Base-by-base conservation (phyloP, 2,113 vertebrate genomes). In the Alouatta palliata region DNA sequence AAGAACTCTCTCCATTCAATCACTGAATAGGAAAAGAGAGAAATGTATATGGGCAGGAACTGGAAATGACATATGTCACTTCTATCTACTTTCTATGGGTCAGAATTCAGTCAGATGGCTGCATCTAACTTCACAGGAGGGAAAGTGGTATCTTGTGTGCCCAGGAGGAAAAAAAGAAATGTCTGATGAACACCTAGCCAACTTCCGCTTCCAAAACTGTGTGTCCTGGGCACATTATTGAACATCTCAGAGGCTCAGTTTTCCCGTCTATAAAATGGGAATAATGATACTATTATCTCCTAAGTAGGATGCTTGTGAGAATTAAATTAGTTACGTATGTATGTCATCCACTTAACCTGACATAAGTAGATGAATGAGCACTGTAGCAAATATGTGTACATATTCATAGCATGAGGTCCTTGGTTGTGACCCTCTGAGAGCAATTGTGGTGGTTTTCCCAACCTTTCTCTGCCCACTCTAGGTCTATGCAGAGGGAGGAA, bases 401-500 rank as follows among this genome's bases (percentile, higher is more conserved):
- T 20, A 52, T 47, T 61, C 61, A n/a, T 8, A 61, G 68, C 1
- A 0, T 43, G 47, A 52, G 21, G 30, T 95, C 17, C 85, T 47
- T 61, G 20, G 56, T 52, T 54, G 35, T 23, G 52, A 81, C 13
- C 79, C 43, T 47, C 0, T 25, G 43, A 82, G 30, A 32, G 17
- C 71, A 35, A 1, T 61, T 0, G 2, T 8, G 54, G 54, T 21
- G 3, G 37, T 77, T 89, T 97, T 73, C 40, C 16, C 9, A 37
- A 58, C 73, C 52, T 77, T 49, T 83, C 91, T 95, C 32, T 96
- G 88, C 47, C 64, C 9, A 13, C 37, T 64, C 61, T 25, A 12
- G 86, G 54, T 88, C 88, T 95, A 43, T 7, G 19, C 19, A 93
- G 86, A 84, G 35, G 68, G 90, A 81, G 40, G 68, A 96, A 97